Percentiles rank a stretch among this genome's conserved stretches.
These are phyloP conservation scores for Peromyscus californicus DNA, from an alignment of 2,113 vertebrate genomes.

Conservation along the genomic window DNA sequence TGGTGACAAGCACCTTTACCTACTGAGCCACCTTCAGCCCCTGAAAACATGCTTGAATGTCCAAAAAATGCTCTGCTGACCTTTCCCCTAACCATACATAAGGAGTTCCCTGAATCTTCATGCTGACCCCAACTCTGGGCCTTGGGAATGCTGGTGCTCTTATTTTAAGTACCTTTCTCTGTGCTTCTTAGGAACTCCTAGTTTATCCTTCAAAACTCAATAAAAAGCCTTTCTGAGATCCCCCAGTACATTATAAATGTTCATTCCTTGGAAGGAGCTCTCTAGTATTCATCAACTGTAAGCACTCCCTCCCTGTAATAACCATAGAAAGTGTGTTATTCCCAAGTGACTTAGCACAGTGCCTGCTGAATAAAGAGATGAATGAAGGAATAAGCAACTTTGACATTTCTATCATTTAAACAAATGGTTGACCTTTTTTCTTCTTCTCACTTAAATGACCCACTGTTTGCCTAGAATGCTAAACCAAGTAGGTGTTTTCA, in stretches of 20 bases:
- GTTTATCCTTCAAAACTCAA: constrained; percentile 5
- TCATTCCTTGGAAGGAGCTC: not conserved
- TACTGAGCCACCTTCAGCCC: not conserved
- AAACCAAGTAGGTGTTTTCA: not conserved
- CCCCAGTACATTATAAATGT: not conserved
- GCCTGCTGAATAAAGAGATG: constrained; percentile 7
- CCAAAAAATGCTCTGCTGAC: not conserved
- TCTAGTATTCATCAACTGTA: not conserved
- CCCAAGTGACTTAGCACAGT: not conserved
- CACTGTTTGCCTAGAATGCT: not conserved
- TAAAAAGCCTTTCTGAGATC: not conserved
- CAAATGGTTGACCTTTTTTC: not conserved
- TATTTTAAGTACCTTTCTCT: not conserved
- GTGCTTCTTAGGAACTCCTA: not conserved
- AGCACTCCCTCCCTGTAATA: not conserved
- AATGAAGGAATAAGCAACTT: constrained; percentile 1
- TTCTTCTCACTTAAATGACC: not conserved
- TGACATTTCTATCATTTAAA: constrained; percentile 41
- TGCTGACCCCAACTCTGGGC: not conserved
- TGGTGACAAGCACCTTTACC: not conserved
- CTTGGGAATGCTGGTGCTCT: not conserved
- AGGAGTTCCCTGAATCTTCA: not conserved
- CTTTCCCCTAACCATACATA: not conserved
- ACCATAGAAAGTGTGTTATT: not conserved
- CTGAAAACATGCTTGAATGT: not conserved